Conservation (phyloP, 2,888 invertebrate genomes). For the Tyria jacobaeae region DNA sequence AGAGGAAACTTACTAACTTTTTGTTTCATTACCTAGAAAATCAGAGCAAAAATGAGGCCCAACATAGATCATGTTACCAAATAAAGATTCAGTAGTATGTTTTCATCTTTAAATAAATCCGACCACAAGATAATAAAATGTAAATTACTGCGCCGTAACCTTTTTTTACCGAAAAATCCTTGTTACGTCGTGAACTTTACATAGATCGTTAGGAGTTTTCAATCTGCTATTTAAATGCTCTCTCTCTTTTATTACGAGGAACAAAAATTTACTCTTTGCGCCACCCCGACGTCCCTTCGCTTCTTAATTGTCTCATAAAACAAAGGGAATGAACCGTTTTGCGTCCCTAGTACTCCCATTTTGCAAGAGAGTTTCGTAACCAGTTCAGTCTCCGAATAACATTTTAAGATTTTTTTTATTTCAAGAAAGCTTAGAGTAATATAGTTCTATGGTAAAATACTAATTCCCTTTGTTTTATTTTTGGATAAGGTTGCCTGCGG, state of each 20-base stretch:
- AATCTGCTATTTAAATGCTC: constrained; percentile 73
- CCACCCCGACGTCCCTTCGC: constrained; percentile 63
- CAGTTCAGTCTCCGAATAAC: constrained; percentile 53
- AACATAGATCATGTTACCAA: constrained; percentile 22
- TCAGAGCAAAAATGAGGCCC: constrained; percentile 9
- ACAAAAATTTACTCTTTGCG: constrained; percentile 69
- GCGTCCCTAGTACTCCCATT: constrained; percentile 60
- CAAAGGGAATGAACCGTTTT: constrained; percentile 74
- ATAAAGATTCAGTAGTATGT: constrained; percentile 28
- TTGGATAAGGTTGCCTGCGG: too few species aligned
- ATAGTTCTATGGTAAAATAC: constrained; percentile 29
- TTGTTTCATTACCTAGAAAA: constrained; percentile 19
- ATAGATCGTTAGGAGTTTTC: constrained; percentile 70
- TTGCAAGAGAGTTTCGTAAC: constrained; percentile 58
- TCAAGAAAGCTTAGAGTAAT: constrained; percentile 36
- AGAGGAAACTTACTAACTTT: too few species aligned
- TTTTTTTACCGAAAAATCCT: constrained; percentile 53
- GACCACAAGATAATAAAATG: constrained; percentile 54
- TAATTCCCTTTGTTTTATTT: neutral
- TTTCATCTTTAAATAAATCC: constrained; percentile 48
- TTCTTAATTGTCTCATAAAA: constrained; percentile 78
- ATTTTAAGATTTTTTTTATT: constrained; percentile 47
- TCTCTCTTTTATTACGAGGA: constrained; percentile 66
- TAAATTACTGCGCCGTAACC: constrained; percentile 47
- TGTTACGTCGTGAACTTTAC: constrained; percentile 60